These are phyloP conservation scores for Ormyrus thymus DNA, from an alignment of 2,888 invertebrate genomes.

Conservation along the genomic window DNA sequence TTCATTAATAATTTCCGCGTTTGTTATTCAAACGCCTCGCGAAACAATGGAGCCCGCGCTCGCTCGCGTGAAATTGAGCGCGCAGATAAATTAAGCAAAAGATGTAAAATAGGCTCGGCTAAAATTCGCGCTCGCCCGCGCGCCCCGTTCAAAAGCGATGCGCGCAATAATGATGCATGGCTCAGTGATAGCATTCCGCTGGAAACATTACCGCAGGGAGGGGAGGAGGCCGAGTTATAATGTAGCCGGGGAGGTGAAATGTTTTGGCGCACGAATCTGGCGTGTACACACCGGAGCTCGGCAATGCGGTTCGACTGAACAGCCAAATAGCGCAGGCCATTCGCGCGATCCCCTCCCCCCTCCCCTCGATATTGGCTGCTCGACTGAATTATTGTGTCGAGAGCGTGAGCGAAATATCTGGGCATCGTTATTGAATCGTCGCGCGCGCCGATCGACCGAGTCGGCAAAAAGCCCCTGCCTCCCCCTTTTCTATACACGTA, in stretches of 20 bases:
- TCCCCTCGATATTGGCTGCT: slow-evolving; percentile 68
- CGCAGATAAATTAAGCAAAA: neutral
- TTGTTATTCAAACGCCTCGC: neutral
- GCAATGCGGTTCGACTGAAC: slow-evolving; percentile 59
- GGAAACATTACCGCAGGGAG: slow-evolving; percentile 7
- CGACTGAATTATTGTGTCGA: slow-evolving; percentile 70
- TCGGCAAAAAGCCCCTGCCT: slow-evolving; percentile 38
- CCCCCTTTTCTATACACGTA: no score
- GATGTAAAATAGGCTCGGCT: slow-evolving; percentile 19
- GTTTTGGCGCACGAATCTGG: slow-evolving; percentile 21
- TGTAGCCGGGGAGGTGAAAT: slow-evolving; percentile 44
- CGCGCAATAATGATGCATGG: slow-evolving; percentile 66
- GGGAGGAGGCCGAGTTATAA: neutral
- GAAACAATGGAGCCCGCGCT: slow-evolving; percentile 6
- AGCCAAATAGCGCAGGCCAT: slow-evolving; percentile 67
- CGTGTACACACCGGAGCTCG: slow-evolving; percentile 1
- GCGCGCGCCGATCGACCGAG: slow-evolving; percentile 44
- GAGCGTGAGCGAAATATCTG: slow-evolving; percentile 66
- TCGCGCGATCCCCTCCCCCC: slow-evolving; percentile 60
- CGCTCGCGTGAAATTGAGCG: neutral
- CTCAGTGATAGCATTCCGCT: slow-evolving; percentile 67
- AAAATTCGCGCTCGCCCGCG: slow-evolving; percentile 59
- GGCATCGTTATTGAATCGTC: slow-evolving; percentile 68
- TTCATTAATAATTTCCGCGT: slow-evolving; percentile 38
- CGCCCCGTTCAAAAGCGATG: slow-evolving; percentile 62